Evolutionary conservation across 2,888 invertebrate species (phyloP).

Genomic region (Agrotis clavis): DNA sequence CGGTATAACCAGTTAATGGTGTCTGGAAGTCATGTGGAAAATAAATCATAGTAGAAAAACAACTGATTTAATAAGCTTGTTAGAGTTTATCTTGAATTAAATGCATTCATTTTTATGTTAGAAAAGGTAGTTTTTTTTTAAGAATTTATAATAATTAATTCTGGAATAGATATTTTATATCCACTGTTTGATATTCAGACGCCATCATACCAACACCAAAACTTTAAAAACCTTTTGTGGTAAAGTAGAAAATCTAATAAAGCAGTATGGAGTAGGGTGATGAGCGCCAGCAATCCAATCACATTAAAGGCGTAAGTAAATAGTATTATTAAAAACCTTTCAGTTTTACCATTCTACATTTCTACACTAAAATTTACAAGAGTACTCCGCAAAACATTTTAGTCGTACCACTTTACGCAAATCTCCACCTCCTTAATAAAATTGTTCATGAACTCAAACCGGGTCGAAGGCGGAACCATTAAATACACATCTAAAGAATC

Average conservation of each 20-base stretch:
- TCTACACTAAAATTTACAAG: not conserved
- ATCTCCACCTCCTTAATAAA: slow-evolving; percentile 39
- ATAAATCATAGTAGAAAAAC: not conserved
- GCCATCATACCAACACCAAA: too few relatives aligned
- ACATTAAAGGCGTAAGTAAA: not conserved
- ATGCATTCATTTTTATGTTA: not conserved
- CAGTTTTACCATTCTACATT: not conserved
- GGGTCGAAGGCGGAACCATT: slow-evolving; percentile 45
- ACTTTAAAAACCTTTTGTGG: too few relatives aligned
- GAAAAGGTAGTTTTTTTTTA: not conserved
- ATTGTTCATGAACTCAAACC: slow-evolving; percentile 49
- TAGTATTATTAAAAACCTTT: not conserved
- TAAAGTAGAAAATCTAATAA: too few relatives aligned
- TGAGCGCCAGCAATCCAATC: too few relatives aligned
- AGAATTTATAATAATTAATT: not conserved
- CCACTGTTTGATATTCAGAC: too few relatives aligned
- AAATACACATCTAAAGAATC: slow-evolving; percentile 66
- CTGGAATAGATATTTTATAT: not conserved
- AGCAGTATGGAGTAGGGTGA: too few relatives aligned
- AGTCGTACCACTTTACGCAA: slow-evolving; percentile 35
- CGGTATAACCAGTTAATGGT: not conserved
- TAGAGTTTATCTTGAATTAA: not conserved
- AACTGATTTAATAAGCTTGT: slow-evolving; percentile 6
- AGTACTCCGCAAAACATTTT: slow-evolving; percentile 34
- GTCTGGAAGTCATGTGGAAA: slow-evolving; percentile 11